phyloP scores from a whole-genome alignment of 2,113 vertebrate genomes.

The Terrapene triunguis region DNA sequence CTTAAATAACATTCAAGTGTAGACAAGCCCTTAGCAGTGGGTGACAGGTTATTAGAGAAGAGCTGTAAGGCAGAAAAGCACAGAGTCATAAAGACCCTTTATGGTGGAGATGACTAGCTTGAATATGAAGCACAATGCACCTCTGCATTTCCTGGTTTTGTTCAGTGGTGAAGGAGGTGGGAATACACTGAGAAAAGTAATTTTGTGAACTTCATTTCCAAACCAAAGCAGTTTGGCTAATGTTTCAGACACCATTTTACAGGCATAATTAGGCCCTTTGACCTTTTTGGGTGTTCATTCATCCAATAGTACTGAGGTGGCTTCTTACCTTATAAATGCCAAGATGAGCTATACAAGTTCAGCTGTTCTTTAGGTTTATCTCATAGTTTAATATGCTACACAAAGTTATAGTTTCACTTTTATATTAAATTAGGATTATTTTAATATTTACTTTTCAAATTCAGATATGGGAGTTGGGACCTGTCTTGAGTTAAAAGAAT shows the following conservation, averaged over 20 bases:
- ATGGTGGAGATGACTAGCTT: conserved; percentile 26
- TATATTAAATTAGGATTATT: not conserved
- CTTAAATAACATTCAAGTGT: not conserved
- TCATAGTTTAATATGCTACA: not conserved
- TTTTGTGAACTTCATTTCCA: conserved; percentile 34
- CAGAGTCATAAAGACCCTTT: not conserved
- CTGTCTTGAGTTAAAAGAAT: not conserved
- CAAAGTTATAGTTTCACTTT: not conserved
- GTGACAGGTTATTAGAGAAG: not conserved
- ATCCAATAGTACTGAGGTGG: accelerated
- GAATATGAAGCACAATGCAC: conserved; percentile 27
- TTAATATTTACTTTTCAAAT: not conserved
- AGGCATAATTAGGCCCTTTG: not conserved
- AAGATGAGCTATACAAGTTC: not conserved
- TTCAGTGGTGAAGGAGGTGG: not conserved
- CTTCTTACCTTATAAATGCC: not conserved
- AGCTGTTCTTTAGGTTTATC: not conserved
- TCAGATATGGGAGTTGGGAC: not conserved
- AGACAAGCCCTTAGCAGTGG: not conserved
- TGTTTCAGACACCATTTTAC: not conserved
- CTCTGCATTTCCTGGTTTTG: not conserved
- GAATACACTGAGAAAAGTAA: not conserved
- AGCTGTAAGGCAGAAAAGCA: not conserved
- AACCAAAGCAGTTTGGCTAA: not conserved
- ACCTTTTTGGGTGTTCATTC: not conserved